Conservation (phyloP, 2,113 vertebrate genomes). For the Chinchilla lanigera region DNA sequence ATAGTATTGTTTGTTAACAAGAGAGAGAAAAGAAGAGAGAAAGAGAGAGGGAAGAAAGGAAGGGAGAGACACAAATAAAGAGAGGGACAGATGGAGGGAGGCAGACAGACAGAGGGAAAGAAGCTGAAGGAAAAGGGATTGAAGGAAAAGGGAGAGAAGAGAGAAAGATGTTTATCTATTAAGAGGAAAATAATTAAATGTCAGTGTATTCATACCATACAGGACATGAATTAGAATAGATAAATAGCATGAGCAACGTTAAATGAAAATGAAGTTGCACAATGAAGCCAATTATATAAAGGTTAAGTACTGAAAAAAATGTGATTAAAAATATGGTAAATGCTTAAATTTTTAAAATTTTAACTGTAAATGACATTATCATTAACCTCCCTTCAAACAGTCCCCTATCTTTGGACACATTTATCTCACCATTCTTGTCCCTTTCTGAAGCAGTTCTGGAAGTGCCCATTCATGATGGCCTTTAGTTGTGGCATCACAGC, state of each 20-base stretch:
- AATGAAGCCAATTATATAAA: conserved; percentile 5
- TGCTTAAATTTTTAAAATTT: neutral
- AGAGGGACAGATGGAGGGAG: neutral
- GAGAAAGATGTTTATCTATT: neutral
- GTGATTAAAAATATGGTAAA: neutral
- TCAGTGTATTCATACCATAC: neutral
- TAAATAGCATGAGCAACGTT: neutral
- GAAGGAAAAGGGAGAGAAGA: neutral
- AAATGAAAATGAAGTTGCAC: neutral
- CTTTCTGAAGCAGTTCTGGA: neutral
- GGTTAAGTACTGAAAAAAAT: neutral
- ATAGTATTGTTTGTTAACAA: neutral
- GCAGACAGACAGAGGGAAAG: neutral
- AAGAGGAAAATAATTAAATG: neutral
- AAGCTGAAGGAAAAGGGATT: neutral
- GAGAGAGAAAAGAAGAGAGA: neutral
- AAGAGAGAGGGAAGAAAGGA: neutral
- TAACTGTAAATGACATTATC: neutral
- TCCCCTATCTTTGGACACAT: neutral
- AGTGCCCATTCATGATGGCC: neutral
- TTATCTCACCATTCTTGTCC: neutral
- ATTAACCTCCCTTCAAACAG: neutral
- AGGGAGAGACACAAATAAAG: neutral
- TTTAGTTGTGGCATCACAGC: neutral
- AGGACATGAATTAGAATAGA: neutral